Conservation (phyloP, 1,140 invertebrate genomes). For the Rhopalosiphum padi region DNA sequence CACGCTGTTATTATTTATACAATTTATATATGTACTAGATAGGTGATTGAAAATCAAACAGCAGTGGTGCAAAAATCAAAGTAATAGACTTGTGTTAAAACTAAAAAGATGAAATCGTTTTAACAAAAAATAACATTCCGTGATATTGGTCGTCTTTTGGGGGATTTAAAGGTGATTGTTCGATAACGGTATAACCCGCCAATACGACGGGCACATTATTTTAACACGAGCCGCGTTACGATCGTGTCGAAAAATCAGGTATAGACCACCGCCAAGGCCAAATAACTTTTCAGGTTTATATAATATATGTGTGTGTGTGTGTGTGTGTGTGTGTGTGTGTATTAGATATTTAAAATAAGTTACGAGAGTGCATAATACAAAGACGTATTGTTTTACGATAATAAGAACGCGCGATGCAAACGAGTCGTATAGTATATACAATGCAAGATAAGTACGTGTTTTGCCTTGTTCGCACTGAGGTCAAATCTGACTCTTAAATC, state of each 20-base stretch:
- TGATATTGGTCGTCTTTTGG: neutral
- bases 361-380: neutral
- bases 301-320: neutral
- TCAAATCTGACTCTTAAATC: neutral
- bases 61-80: neutral
- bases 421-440: neutral
- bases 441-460: conserved; percentile 13
- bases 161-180: neutral
- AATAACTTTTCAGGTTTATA: conserved; percentile 9
- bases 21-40: neutral
- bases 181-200: conserved; percentile 12
- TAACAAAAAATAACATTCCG: neutral
- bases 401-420: neutral
- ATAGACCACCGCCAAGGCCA: conserved; percentile 7
- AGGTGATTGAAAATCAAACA: neutral
- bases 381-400: neutral
- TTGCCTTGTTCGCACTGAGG: neutral
- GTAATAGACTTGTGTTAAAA: neutral
- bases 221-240: neutral
- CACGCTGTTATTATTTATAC: too few species aligned
- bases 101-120: neutral
- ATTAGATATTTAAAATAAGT: neutral
- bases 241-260: neutral
- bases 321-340: neutral
- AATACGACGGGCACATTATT: neutral